Evolutionary conservation across 92 coral and sea anemone species (phyloP).

Genomic region (Meandrina meandrites): DNA sequence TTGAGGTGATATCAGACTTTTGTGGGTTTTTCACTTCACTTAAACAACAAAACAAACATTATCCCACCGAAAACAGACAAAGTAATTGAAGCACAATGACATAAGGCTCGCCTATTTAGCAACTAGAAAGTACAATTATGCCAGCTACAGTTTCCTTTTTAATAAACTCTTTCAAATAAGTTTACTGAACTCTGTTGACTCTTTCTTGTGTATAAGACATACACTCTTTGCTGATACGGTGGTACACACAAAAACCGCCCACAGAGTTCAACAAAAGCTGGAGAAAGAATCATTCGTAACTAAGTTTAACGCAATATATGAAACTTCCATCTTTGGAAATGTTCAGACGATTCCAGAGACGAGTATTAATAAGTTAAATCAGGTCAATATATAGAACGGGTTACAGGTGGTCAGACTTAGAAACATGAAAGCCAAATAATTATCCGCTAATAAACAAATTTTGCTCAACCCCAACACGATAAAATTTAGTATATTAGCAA

Average conservation of each 20-base stretch:
- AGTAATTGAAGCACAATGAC: neutral
- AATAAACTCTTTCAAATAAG: neutral
- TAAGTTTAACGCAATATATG: neutral
- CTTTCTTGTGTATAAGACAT: neutral
- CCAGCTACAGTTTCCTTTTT: neutral
- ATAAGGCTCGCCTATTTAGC: neutral
- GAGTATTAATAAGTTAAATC: neutral
- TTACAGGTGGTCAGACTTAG: conserved; percentile 7
- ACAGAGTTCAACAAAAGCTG: neutral
- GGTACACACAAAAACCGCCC: neutral
- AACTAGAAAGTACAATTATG: neutral
- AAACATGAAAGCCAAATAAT: neutral
- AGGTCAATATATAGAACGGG: neutral
- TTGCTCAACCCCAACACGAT: neutral
- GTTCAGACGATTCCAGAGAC: conserved; percentile 8
- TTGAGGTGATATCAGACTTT: neutral
- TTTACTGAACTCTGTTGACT: too few species aligned
- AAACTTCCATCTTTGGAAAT: neutral
- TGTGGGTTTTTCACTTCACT: conserved; percentile 7
- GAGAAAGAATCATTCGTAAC: neutral
- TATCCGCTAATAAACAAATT: neutral
- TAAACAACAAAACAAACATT: conserved; percentile 19
- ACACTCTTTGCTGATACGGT: neutral
- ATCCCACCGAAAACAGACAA: neutral
- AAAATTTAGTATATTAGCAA: neutral